These are phyloP conservation scores for Leptopterna dolabrata DNA, from an alignment of 2,888 invertebrate genomes.

Conservation along the genomic window DNA sequence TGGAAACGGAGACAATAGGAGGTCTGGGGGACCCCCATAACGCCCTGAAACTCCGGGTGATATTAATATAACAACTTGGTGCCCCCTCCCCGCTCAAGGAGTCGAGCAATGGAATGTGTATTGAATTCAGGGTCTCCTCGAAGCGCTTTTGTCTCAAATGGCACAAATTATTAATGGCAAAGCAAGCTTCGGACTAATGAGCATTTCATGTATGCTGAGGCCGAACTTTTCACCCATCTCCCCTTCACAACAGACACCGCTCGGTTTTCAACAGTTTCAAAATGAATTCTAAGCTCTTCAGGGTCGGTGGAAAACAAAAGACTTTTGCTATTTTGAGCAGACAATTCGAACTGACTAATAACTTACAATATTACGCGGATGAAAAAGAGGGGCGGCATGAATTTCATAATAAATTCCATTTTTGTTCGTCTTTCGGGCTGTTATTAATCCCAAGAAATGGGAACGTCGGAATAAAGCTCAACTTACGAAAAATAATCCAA, in stretches of 20 bases:
- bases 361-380: neutral
- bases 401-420: neutral
- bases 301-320: neutral
- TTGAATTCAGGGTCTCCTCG: conserved; percentile 33
- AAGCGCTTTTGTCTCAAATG: conserved; percentile 29
- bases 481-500: too few species aligned
- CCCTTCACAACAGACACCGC: neutral
- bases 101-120: conserved; percentile 40
- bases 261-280: neutral
- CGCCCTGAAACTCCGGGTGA: conserved; percentile 37
- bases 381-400: neutral
- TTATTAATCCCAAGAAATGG: too few species aligned
- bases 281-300: neutral
- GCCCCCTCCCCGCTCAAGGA: conserved; percentile 8
- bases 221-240: conserved; percentile 12
- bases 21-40: neutral
- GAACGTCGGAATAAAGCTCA: too few species aligned
- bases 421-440: neutral
- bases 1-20: conserved; percentile 3
- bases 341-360: neutral
- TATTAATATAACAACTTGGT: conserved; percentile 49
- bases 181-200: conserved; percentile 52
- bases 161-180: conserved; percentile 50
- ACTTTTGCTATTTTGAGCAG: neutral
- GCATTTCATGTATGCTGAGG: conserved; percentile 34